A percentile compares a stretch with the other conserved stretches of the same genome.
Conservation (phyloP, 2,113 vertebrate genomes). For the Stercorarius parasiticus region DNA sequence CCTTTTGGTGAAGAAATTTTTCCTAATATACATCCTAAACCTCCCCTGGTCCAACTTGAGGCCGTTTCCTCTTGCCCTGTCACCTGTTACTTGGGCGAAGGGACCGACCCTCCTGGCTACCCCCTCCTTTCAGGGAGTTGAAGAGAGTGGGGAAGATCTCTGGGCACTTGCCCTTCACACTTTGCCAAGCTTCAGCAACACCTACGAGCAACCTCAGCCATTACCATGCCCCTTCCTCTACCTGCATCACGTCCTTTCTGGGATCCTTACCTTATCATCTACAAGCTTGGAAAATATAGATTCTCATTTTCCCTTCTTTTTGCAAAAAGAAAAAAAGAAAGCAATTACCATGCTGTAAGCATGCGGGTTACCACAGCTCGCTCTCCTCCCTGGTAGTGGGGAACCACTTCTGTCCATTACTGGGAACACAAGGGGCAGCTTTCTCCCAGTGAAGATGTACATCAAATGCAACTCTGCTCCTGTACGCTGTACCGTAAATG, state of each 20-base stretch:
- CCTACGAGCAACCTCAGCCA: neutral
- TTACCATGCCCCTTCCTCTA: neutral
- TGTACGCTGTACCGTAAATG: neutral
- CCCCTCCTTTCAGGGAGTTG: neutral
- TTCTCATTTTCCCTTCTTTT: neutral
- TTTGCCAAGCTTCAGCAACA: neutral
- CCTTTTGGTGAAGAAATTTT: neutral
- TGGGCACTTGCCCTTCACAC: neutral
- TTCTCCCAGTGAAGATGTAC: neutral
- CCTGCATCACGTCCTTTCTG: neutral
- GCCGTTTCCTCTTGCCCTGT: neutral
- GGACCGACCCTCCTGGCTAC: neutral
- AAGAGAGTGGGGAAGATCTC: neutral
- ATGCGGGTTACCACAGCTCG: neutral
- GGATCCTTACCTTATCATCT: neutral
- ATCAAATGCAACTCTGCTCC: neutral
- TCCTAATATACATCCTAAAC: neutral
- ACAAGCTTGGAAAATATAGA: neutral
- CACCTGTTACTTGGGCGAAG: neutral
- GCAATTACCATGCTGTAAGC: accelerated
- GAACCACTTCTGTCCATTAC: neutral
- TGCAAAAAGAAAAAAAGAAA: neutral
- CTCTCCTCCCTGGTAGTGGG: neutral
- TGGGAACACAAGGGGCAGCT: neutral
- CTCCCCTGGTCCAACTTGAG: neutral